Percentiles rank a stretch among this genome's conserved stretches.
Conservation (phyloP, 1,140 invertebrate species). For the Arctopsyche grandis region DNA sequence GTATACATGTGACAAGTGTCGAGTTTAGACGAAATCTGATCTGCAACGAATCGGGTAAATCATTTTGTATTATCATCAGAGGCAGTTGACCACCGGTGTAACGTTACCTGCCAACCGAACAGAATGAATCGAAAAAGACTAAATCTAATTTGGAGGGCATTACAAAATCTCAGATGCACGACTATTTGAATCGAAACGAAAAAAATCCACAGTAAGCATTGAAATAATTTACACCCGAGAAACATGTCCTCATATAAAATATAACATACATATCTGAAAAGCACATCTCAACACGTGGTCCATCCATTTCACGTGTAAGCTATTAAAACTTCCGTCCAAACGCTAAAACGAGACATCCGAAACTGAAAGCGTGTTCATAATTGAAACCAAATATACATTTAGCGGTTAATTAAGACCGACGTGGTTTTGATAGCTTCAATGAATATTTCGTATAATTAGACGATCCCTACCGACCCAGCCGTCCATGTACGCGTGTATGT, state of each 20-base stretch:
- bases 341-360: background rate
- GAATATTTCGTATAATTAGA: background rate
- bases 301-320: background rate
- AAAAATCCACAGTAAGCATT: too few relatives aligned
- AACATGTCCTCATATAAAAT: too few relatives aligned
- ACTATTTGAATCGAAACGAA: too few relatives aligned
- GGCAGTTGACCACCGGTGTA: constrained; percentile 24
- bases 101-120: constrained; percentile 14
- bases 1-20: constrained; percentile 4
- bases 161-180: too few relatives aligned
- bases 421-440: background rate
- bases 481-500: too few relatives aligned
- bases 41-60: constrained; percentile 31
- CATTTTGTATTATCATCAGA: constrained; percentile 36
- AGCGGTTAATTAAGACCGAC: background rate
- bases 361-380: background rate
- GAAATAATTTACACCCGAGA: too few relatives aligned
- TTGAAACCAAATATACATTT: background rate
- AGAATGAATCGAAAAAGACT: background rate
- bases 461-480: background rate
- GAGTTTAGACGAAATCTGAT: constrained; percentile 26
- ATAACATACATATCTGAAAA: too few relatives aligned
- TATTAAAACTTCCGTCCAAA: background rate
- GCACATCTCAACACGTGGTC: too few relatives aligned
- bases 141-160: background rate